Percentiles rank a stretch among this genome's conserved stretches.
These are phyloP conservation scores for Nesoenas mayeri DNA, from an alignment of 2,113 vertebrate genomes.

Conservation along the genomic window DNA sequence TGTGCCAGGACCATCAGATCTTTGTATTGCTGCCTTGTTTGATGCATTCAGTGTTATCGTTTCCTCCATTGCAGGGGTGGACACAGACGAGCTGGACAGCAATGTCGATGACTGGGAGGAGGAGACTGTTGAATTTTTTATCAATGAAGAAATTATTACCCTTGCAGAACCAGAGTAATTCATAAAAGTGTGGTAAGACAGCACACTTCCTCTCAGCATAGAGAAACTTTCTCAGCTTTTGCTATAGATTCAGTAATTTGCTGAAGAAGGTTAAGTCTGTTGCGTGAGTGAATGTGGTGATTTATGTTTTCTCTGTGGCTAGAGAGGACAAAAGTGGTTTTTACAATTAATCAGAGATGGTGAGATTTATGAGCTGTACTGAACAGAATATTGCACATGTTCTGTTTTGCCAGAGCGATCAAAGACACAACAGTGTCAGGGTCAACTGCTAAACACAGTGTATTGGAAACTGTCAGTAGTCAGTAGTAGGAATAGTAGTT, in stretches of 20 bases:
- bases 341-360: not conserved
- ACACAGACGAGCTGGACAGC: conserved; percentile 95
- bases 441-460: not conserved
- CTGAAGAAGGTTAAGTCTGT: not conserved
- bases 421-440: not conserved
- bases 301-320: not conserved
- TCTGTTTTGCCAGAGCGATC: not conserved
- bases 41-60: not conserved
- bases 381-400: not conserved
- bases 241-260: not conserved
- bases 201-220: not conserved
- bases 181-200: conserved; percentile 69
- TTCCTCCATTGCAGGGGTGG: conserved; percentile 79
- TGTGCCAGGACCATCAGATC: not conserved
- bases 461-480: not conserved
- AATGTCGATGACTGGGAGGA: conserved; percentile 99
- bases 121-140: conserved; percentile 99
- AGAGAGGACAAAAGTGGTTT: not conserved
- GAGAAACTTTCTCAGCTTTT: not conserved
- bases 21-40: not conserved
- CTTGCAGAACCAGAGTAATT: conserved; percentile 90
- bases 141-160: conserved; percentile 98
- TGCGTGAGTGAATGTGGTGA: not conserved
- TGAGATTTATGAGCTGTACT: not conserved
- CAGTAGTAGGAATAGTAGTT: not conserved